Conservation (phyloP, 2,797 vertebrate genomes). For the Chrosomus eos region DNA sequence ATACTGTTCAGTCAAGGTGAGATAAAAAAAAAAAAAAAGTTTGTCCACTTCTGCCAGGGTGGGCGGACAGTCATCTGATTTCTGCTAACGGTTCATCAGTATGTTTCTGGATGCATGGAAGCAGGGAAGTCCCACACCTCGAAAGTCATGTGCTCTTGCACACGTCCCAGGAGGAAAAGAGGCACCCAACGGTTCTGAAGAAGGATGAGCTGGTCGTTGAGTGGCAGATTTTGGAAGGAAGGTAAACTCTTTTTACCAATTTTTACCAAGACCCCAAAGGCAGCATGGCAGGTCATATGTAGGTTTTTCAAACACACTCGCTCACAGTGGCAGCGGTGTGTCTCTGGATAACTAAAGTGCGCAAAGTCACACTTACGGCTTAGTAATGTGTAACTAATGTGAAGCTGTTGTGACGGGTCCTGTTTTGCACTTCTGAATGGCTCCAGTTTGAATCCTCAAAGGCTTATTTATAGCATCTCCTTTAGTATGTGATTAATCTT, state of each 20-base stretch:
- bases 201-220: conserved; percentile 80
- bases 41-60: conserved; percentile 73
- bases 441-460: conserved; percentile 1
- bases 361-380: conserved; percentile 26
- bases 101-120: conserved; percentile 76
- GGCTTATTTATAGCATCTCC: conserved; percentile 73
- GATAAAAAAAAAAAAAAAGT: too few species aligned
- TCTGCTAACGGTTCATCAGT: conserved; percentile 70
- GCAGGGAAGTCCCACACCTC: conserved; percentile 78
- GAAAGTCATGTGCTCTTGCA: conserved; percentile 80
- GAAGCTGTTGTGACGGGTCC: background rate
- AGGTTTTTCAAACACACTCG: conserved; percentile 75
- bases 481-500: background rate
- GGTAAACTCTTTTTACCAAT: conserved; percentile 84
- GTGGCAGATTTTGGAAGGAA: conserved; percentile 83
- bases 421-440: background rate
- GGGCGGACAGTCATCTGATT: conserved; percentile 26
- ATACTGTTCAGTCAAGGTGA: too few species aligned
- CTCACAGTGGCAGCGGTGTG: conserved; percentile 68
- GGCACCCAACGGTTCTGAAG: conserved; percentile 82
- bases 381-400: conserved; percentile 63
- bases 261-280: conserved; percentile 80
- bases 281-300: conserved; percentile 77
- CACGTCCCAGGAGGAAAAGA: conserved; percentile 83
- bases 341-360: conserved; percentile 26